phyloP scores from a whole-genome alignment of 2,888 invertebrate genomes.

The Arge pagana region DNA sequence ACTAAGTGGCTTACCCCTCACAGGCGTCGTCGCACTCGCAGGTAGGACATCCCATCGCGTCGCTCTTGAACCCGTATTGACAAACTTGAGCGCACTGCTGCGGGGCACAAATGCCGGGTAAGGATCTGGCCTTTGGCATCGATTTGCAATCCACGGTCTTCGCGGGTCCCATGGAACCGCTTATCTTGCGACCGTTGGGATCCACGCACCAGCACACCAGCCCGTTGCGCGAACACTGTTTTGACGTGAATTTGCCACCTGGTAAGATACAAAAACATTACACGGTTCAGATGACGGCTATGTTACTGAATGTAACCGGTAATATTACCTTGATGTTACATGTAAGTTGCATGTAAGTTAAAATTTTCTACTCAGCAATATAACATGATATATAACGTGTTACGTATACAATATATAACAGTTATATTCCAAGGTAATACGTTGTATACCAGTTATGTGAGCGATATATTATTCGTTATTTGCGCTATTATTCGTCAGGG shows the following conservation, averaged over 20 bases:
- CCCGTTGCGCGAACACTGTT: slow-evolving; percentile 83
- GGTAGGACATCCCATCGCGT: slow-evolving; percentile 74
- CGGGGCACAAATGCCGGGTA: slow-evolving; percentile 63
- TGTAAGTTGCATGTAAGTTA: no score
- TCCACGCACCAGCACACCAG: slow-evolving; percentile 90
- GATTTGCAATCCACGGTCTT: slow-evolving; percentile 69
- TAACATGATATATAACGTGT: no score
- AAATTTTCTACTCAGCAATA: no score
- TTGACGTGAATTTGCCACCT: slow-evolving; percentile 73
- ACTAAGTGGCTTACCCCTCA: slow-evolving; percentile 69
- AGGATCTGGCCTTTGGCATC: slow-evolving; percentile 45
- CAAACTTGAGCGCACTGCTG: slow-evolving; percentile 82
- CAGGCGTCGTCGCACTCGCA: slow-evolving; percentile 88
- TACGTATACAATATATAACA: no score
- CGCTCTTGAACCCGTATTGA: slow-evolving; percentile 80
- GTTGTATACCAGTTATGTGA: no score
- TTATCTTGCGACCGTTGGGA: slow-evolving; percentile 73
- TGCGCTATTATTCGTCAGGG: no score
- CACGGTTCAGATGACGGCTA: neutral
- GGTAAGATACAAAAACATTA: slow-evolving; percentile 29
- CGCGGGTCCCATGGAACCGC: slow-evolving; percentile 80
- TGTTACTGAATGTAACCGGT: no score
- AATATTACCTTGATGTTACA: no score
- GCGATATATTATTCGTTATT: no score
- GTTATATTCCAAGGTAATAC: no score